Percentiles rank a stretch among this genome's conserved stretches.
These are phyloP conservation scores for Odontesthes bonariensis DNA, from an alignment of 2,113 vertebrate species.

Conservation along the genomic window DNA sequence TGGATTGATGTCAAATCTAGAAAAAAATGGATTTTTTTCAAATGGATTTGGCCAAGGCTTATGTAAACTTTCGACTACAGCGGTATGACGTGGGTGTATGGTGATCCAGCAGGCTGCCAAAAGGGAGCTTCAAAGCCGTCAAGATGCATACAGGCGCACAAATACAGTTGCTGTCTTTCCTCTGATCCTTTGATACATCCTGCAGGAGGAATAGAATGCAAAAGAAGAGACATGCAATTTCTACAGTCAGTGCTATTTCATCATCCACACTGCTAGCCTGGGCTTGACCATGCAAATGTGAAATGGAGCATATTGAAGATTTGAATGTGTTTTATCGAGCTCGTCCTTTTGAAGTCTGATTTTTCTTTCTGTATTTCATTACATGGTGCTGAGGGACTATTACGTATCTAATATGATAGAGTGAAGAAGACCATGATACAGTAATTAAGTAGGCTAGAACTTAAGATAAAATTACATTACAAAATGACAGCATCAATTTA, in stretches of 20 bases:
- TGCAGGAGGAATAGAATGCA: conserved; percentile 41
- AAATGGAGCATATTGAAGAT: conserved; percentile 1
- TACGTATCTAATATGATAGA: not conserved
- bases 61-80: not conserved
- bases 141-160: conserved; percentile 22
- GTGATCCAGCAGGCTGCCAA: conserved; percentile 33
- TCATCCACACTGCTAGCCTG: conserved; percentile 17
- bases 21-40: not conserved
- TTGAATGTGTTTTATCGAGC: conserved; percentile 3
- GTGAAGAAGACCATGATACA: not conserved
- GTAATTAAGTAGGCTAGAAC: not conserved
- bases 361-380: not conserved
- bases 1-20: not conserved
- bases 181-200: conserved; percentile 58
- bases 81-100: not conserved
- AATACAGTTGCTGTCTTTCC: conserved; percentile 29
- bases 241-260: conserved; percentile 29
- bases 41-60: not conserved
- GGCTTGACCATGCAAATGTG: conserved; percentile 25
- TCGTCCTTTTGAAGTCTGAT: not conserved
- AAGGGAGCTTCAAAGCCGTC: conserved; percentile 44
- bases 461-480: conserved; percentile 2
- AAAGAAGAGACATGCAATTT: conserved; percentile 42
- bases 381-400: not conserved
- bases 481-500: not conserved